Evolutionary conservation across 2,888 invertebrate species (phyloP), one percentile per base, ranked within the genome.

Genomic region (Drosophila nr. perissopoda): DNA sequence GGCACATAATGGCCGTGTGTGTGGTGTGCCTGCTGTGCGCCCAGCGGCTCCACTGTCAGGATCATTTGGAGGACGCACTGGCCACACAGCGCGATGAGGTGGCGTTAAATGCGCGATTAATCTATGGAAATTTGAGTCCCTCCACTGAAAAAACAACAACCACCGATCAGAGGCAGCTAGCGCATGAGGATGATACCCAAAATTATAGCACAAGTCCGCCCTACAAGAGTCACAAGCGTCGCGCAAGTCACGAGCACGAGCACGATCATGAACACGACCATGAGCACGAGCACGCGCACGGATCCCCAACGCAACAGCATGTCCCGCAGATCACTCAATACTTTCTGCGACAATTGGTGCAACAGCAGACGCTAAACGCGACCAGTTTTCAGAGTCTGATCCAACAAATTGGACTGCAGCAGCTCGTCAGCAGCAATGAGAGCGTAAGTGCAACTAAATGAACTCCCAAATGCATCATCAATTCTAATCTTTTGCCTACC

Each of bases 21-120:
- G 96, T 97, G 93, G 96, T 97, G 85, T 97, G 97, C 90, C 94
- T 97, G 56, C 93, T 97, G 0, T 97, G 97, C 89, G 96, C 97
- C 2, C 95, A 96, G 16, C 96, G 96, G 89, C 94, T 95, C 42
- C 96, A 96, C 0, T 97, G 97, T 91, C 95, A 95, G 54, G 96
- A 96, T 2, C 97, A 97, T 89, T 94, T 95, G 57, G 94, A 94
- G 36, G 71, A 92, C 91, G 52, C 75, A 90, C 48, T 84, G 69
- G 57, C 38, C 27, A 73, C 75, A 29, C 65, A 67, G 38, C 76
- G 79, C 34, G 75, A 53, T n/a, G 68, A 76, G 46, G 74, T 71
- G 38, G 75, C 70, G 63, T 66, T 92, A 6, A 92, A 92, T 79
- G 90, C 88, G 25, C 83, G 82, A 72, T 21, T 74, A 33, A 87